phyloP scores from a whole-genome alignment of 2,888 invertebrate species.

The Drosophila parthenogenetica region DNA sequence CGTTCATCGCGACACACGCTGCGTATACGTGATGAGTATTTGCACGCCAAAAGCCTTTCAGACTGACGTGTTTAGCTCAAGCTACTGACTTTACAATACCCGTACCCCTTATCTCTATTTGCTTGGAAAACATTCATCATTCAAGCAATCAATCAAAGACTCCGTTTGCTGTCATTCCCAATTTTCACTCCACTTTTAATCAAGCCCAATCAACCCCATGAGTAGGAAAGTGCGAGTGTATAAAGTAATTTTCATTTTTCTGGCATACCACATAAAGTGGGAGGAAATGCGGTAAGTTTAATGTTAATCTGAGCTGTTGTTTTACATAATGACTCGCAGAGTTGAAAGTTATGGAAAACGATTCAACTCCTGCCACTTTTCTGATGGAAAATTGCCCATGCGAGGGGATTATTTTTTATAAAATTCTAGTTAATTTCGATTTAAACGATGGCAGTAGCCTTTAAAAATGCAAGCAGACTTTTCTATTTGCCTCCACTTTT shows the following conservation, averaged over 20 bases:
- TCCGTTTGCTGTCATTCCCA: too few species aligned
- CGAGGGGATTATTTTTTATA: not conserved
- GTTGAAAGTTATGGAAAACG: slow-evolving; percentile 22
- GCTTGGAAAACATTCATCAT: not conserved
- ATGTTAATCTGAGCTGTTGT: slow-evolving; percentile 57
- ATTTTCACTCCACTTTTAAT: not conserved
- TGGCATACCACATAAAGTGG: slow-evolving; percentile 15
- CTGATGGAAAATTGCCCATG: not conserved
- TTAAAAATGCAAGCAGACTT: not conserved
- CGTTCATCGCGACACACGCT: slow-evolving; percentile 42
- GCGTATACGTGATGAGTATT: slow-evolving; percentile 69
- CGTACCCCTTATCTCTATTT: not conserved
- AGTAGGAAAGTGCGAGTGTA: not conserved
- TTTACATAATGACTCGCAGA: slow-evolving; percentile 62
- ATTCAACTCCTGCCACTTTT: slow-evolving; percentile 7
- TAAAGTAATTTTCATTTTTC: slow-evolving; percentile 39
- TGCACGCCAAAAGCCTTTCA: slow-evolving; percentile 19
- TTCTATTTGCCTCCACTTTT: not conserved
- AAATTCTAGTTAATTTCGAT: slow-evolving; percentile 6
- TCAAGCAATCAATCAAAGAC: not conserved
- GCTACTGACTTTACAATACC: slow-evolving; percentile 16
- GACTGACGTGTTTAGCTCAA: not conserved
- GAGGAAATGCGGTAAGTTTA: slow-evolving; percentile 5
- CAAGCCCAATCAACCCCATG: not conserved
- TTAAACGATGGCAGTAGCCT: slow-evolving; percentile 4